Evolutionary conservation across 2,113 vertebrate species (phyloP).

Genomic region (Dicaeum eximium): DNA sequence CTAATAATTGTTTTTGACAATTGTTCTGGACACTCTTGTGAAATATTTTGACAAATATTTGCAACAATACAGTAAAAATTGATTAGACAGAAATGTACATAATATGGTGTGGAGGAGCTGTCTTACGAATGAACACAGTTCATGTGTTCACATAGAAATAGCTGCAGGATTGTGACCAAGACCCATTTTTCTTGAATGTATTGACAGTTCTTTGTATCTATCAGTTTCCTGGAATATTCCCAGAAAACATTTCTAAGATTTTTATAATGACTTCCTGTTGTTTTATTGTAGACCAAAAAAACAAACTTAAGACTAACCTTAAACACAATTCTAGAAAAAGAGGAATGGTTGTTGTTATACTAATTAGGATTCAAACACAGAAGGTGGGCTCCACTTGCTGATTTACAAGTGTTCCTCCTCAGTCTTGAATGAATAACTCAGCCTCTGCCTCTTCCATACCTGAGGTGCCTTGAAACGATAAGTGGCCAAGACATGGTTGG

Average conservation of each 20-base stretch:
- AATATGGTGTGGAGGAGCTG: background rate
- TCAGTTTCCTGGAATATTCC: background rate
- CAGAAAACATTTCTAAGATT: background rate
- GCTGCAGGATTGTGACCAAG: background rate
- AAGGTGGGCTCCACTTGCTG: background rate
- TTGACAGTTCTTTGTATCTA: slow-evolving; percentile 5
- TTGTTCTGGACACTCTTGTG: background rate
- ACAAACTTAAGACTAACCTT: background rate
- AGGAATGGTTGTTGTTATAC: background rate
- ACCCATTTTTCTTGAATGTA: background rate
- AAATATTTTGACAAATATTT: slow-evolving; percentile 10
- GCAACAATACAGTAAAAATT: background rate
- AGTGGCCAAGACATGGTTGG: background rate
- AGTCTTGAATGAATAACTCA: background rate
- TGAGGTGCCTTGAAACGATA: background rate
- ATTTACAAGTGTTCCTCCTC: background rate
- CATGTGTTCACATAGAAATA: background rate
- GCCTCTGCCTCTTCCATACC: background rate
- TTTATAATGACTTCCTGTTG: background rate
- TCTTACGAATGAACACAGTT: background rate
- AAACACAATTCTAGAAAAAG: background rate
- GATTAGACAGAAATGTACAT: background rate
- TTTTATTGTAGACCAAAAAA: background rate
- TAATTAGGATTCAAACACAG: background rate
- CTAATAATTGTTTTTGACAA: slow-evolving; percentile 6